These are phyloP conservation scores for Leptopilina myrica DNA, from an alignment of 2,888 invertebrate species.

Conservation along the genomic window DNA sequence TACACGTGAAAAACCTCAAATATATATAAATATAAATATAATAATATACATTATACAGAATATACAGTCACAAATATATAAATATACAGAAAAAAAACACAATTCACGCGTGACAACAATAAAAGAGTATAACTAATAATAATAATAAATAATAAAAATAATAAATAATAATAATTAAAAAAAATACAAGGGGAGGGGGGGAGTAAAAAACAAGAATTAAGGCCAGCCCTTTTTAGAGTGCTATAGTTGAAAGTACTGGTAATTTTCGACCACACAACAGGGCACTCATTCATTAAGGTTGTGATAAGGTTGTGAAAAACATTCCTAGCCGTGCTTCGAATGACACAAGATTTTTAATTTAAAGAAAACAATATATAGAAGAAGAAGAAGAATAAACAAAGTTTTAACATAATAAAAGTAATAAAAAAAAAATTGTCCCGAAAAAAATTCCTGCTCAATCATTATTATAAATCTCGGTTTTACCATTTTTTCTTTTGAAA, in stretches of 20 bases:
- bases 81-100: slow-evolving; percentile 32
- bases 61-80: slow-evolving; percentile 36
- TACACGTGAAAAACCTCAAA: slow-evolving; percentile 18
- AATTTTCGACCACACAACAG: slow-evolving; percentile 63
- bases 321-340: slow-evolving; percentile 73
- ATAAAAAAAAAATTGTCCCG: background rate
- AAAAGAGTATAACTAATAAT: slow-evolving; percentile 49
- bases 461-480: too few relatives aligned
- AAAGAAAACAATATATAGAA: slow-evolving; percentile 42
- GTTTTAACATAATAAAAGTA: background rate
- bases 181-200: slow-evolving; percentile 52
- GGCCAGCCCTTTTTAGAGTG: slow-evolving; percentile 46
- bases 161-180: slow-evolving; percentile 42
- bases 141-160: slow-evolving; percentile 5
- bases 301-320: slow-evolving; percentile 76
- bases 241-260: background rate
- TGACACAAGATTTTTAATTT: slow-evolving; percentile 68
- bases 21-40: too few relatives aligned
- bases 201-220: slow-evolving; percentile 22
- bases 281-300: slow-evolving; percentile 75
- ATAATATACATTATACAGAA: background rate
- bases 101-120: slow-evolving; percentile 48
- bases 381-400: background rate
- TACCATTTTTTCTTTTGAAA: too few relatives aligned
- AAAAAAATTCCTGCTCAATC: slow-evolving; percentile 15